Evolutionary conservation across 1,140 invertebrate genomes (phyloP).

Genomic region (Eumaeus atala): DNA sequence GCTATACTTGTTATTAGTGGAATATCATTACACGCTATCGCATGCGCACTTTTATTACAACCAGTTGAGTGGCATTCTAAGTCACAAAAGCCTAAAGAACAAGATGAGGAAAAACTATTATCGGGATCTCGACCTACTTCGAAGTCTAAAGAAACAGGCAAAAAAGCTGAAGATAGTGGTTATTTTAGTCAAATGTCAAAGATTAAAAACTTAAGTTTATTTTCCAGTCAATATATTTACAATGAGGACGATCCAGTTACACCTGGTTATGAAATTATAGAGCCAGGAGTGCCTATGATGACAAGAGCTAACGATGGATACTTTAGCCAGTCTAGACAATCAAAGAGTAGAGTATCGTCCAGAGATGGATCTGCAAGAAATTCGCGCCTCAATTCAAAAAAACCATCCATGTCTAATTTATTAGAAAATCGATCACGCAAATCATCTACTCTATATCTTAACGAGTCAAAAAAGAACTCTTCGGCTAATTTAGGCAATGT

Average conservation of each 20-base stretch:
- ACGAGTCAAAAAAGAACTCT: conserved; percentile 68
- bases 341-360: conserved; percentile 64
- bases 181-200: conserved; percentile 60
- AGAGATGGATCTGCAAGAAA: conserved; percentile 55
- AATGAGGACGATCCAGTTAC: conserved; percentile 78
- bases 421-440: conserved; percentile 60
- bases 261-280: conserved; percentile 79
- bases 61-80: conserved; percentile 79
- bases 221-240: conserved; percentile 80
- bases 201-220: conserved; percentile 66
- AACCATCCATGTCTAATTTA: conserved; percentile 65
- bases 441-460: conserved; percentile 62
- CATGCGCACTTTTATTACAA: conserved; percentile 76
- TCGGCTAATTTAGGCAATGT: conserved; percentile 52
- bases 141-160: conserved; percentile 23
- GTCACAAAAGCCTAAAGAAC: conserved; percentile 29
- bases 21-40: conserved; percentile 75
- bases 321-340: conserved; percentile 71
- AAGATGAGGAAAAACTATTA: conserved; percentile 45
- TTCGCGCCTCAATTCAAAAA: conserved; percentile 58
- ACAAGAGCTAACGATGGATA: conserved; percentile 79
- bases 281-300: conserved; percentile 79
- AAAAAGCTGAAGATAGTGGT: conserved; percentile 46
- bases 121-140: conserved; percentile 25
- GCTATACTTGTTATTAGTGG: conserved; percentile 76